phyloP scores from a whole-genome alignment of 2,888 invertebrate species.

The Drosophila ustulata region DNA sequence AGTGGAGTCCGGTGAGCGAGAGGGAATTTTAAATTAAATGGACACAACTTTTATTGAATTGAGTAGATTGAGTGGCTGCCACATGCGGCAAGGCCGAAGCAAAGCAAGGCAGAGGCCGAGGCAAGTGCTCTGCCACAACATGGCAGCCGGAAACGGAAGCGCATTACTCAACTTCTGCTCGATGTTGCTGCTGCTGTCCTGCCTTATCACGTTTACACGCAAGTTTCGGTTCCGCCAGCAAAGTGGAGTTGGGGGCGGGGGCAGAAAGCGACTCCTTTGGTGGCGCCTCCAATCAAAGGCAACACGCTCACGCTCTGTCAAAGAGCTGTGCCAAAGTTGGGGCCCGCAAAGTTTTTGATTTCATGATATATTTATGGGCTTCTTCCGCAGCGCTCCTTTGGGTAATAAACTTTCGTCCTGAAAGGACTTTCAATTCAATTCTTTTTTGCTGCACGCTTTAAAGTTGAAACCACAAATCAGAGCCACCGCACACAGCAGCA shows the following conservation, averaged over 20 bases:
- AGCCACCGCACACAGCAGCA: slow-evolving; percentile 4
- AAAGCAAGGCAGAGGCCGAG: slow-evolving; percentile 1
- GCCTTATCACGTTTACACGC: slow-evolving; percentile 69
- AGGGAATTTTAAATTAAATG: slow-evolving; percentile 78
- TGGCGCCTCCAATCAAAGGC: slow-evolving; percentile 63
- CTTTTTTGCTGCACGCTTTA: slow-evolving; percentile 42
- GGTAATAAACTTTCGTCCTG: slow-evolving; percentile 70
- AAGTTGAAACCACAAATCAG: slow-evolving; percentile 35
- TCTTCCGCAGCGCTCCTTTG: slow-evolving; percentile 67
- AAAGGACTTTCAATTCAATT: slow-evolving; percentile 43
- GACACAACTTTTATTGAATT: slow-evolving; percentile 82
- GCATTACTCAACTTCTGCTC: slow-evolving; percentile 63
- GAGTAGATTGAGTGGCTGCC: slow-evolving; percentile 43
- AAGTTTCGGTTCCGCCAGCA: slow-evolving; percentile 33
- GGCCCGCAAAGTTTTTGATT: slow-evolving; percentile 78
- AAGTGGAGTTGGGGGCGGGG: not conserved
- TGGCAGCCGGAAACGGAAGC: slow-evolving; percentile 66
- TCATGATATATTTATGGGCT: slow-evolving; percentile 80
- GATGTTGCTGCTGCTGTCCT: not conserved
- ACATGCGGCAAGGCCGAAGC: not conserved
- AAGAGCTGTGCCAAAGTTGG: slow-evolving; percentile 59
- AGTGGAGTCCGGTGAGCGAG: slow-evolving; percentile 12
- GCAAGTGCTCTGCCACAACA: slow-evolving; percentile 26
- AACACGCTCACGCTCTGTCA: slow-evolving; percentile 45
- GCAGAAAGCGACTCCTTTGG: not conserved